A percentile compares a stretch with the other conserved stretches of the same genome.
Conservation (phyloP, 2,113 vertebrate genomes). For the Nothoprocta perdicaria region DNA sequence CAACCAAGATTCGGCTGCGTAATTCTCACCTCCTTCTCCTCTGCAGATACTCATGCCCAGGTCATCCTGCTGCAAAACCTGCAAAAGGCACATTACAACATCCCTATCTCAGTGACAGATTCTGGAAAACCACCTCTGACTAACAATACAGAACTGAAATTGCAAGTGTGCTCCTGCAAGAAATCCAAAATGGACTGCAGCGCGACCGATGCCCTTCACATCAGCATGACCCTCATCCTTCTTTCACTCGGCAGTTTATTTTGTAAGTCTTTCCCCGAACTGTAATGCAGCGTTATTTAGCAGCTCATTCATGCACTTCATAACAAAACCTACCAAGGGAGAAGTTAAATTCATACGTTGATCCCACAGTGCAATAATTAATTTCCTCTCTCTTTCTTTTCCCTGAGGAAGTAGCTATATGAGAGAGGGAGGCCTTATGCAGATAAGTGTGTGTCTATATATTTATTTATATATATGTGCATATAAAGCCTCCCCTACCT, state of each 20-base stretch:
- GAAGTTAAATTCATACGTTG: background rate
- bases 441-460: too few relatives aligned
- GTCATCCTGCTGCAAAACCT: conserved; percentile 92
- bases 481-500: too few relatives aligned
- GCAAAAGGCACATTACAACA: conserved; percentile 95
- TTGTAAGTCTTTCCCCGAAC: conserved; percentile 77
- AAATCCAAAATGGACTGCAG: conserved; percentile 97
- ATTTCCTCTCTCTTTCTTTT: background rate
- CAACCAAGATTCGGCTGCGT: background rate
- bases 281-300: background rate
- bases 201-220: conserved; percentile 73
- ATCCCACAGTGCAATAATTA: background rate
- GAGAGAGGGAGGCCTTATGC: background rate
- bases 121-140: conserved; percentile 91
- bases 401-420: background rate
- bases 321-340: background rate
- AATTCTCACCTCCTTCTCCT: conserved; percentile 12
- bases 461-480: too few relatives aligned
- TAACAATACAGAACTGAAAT: conserved; percentile 92
- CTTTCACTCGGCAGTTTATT: conserved; percentile 79
- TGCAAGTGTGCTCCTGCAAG: conserved; percentile 97
- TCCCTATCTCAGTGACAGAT: conserved; percentile 95
- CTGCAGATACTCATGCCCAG: conserved; percentile 90
- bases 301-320: background rate
- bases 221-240: conserved; percentile 79